Percentiles rank a stretch among this genome's conserved stretches.
Evolutionary conservation across 1,140 invertebrate species (phyloP).

Genomic region (Metopolophium dirhodum): DNA sequence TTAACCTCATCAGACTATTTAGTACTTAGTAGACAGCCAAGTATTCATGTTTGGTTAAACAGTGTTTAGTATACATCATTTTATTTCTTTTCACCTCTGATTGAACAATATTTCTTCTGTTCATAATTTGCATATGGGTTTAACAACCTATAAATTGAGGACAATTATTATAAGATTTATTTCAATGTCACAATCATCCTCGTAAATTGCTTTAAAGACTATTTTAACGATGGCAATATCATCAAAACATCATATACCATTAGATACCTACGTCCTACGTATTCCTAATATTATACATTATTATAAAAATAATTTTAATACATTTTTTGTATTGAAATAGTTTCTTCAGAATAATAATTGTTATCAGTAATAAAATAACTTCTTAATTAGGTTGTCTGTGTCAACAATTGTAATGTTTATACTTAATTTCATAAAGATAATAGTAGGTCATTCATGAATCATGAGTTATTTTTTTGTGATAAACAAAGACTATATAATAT

Average conservation of each 20-base stretch:
- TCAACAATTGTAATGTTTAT: neutral
- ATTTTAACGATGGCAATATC: neutral
- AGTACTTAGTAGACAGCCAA: neutral
- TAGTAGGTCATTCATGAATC: neutral
- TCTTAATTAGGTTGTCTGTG: neutral
- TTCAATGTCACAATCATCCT: neutral
- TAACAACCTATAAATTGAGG: neutral
- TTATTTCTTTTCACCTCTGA: neutral
- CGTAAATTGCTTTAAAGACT: neutral
- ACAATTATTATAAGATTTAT: slow-evolving; percentile 22
- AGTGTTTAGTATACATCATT: neutral
- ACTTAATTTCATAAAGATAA: neutral
- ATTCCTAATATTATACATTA: neutral
- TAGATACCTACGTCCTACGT: neutral
- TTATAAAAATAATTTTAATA: neutral
- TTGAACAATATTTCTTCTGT: neutral
- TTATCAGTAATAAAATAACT: neutral
- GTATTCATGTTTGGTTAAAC: neutral
- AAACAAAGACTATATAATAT: neutral
- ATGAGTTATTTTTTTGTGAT: neutral
- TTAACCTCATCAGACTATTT: neutral
- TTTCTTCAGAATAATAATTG: neutral
- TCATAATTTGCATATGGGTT: neutral
- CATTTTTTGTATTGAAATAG: neutral
- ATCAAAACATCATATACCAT: neutral